Evolutionary conservation across 2,888 invertebrate species (phyloP).

Genomic region (Parnassius smintheus): DNA sequence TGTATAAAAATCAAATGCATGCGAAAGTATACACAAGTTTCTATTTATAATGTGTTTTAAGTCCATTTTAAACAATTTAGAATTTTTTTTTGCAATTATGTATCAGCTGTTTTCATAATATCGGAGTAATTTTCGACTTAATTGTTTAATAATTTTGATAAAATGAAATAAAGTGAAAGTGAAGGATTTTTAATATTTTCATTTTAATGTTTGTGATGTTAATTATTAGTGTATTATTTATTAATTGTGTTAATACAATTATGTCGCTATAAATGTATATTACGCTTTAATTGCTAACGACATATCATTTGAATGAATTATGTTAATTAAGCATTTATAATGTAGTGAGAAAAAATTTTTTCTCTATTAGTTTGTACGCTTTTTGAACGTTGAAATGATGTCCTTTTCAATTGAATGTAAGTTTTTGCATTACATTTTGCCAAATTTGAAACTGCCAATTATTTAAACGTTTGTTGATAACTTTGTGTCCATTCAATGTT

Average conservation of each 20-base stretch:
- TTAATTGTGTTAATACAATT: slow-evolving; percentile 9
- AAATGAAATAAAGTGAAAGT: not conserved
- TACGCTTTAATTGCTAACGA: not conserved
- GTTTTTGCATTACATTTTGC: slow-evolving; percentile 42
- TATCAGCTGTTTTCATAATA: not conserved
- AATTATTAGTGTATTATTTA: slow-evolving; percentile 10
- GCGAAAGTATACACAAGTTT: slow-evolving; percentile 2
- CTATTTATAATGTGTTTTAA: slow-evolving; percentile 1
- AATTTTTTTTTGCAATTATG: not conserved
- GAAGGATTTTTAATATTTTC: not conserved
- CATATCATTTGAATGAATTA: slow-evolving; percentile 10
- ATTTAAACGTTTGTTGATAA: slow-evolving; percentile 41
- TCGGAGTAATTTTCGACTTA: not conserved
- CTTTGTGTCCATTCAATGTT: slow-evolving; percentile 47
- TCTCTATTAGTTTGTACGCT: slow-evolving; percentile 12
- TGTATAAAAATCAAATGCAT: slow-evolving; percentile 8
- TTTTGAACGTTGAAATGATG: not conserved
- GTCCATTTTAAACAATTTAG: not conserved
- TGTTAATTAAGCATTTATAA: slow-evolving; percentile 7
- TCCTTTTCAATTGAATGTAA: slow-evolving; percentile 28
- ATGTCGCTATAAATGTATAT: not conserved
- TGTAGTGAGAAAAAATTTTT: slow-evolving; percentile 9
- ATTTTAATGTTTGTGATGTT: slow-evolving; percentile 8
- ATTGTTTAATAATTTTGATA: not conserved
- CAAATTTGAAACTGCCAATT: slow-evolving; percentile 69